Base-by-base conservation (phyloP, 2,888 invertebrate genomes). In the Plagodis pulveraria region DNA sequence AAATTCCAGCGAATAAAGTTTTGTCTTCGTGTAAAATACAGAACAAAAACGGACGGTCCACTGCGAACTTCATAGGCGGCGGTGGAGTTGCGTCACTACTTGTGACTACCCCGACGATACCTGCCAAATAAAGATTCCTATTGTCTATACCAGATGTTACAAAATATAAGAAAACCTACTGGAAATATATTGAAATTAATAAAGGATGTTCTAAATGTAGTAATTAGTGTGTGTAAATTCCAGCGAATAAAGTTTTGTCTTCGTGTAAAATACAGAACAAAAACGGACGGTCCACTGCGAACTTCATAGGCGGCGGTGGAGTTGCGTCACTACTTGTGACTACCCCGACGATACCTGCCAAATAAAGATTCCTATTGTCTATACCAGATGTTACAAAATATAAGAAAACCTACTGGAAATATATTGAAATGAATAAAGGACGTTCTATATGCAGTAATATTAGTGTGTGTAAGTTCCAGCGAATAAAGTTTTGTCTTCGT, bases 1-100 rank as follows among this genome's bases (percentile, higher is more conserved):
- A 59, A 43, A 65, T 63, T 10, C 65, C 69, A 22, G 52, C 40
- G 22, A 69, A 67, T 6, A 69, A 44, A 12, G 52, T 38, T 56
- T 50, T 69, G 47, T 69, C 69, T 5, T 60, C 6, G 10, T 67
- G 45, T 5, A 69, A 46, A 9, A 69, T 69, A 5, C 48, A n/a
- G 43, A 62, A 69, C 11, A 67, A 10, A 36, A 67, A 69, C 2
- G 67, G 65, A 5, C 50, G 65, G 56, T 69, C 66, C 41, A 62
- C 62, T 47, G 12, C 50, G 6, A 62, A 58, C 53, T 48, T 43
- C 33, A 32, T 22, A 0, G 56, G 45, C 22, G 48, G 51, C 10
- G 53, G 53, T 6, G 49, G 45, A 11, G 49, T 7, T 7, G 40
- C 12, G 9, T 11, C 0, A 45, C 54, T 49, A 34, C 48, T 50